These are phyloP conservation scores for Pardosa pseudoannulata DNA, from an alignment of 2,888 invertebrate genomes.

Conservation along the genomic window DNA sequence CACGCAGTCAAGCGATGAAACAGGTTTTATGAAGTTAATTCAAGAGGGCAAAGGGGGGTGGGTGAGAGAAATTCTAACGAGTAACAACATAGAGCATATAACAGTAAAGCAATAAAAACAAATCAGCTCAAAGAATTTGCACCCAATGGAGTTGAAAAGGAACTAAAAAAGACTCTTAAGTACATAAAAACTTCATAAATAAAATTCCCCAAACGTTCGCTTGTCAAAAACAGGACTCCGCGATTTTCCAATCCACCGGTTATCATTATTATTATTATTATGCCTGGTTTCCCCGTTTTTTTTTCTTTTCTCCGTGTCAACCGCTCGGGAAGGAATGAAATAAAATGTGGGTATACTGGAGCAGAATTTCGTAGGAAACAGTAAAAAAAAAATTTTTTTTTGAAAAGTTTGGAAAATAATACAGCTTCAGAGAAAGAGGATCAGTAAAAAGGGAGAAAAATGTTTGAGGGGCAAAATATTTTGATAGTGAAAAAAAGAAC, in stretches of 20 bases:
- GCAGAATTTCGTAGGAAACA: not conserved
- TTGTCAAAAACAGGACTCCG: conserved; percentile 63
- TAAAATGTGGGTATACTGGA: not conserved
- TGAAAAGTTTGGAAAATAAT: conserved; percentile 57
- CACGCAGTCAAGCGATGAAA: not conserved
- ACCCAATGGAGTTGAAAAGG: not conserved
- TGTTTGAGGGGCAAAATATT: not conserved
- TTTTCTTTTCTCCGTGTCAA: conserved; percentile 15
- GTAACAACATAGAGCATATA: not conserved
- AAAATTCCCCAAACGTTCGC: conserved; percentile 46
- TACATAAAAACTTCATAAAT: conserved; percentile 31
- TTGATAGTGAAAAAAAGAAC: not conserved
- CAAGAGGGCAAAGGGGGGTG: not conserved
- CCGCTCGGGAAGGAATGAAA: conserved; percentile 13
- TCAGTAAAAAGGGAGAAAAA: not conserved
- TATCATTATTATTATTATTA: conserved; percentile 67
- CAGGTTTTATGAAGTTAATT: not conserved
- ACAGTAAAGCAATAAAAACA: not conserved
- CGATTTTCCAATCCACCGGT: conserved; percentile 59
- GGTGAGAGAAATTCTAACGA: too few species aligned
- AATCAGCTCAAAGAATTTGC: conserved; percentile 2
- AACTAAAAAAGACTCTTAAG: not conserved
- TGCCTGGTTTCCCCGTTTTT: not conserved
- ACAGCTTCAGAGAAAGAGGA: not conserved
- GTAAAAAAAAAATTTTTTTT: conserved; percentile 9